Conservation (phyloP, 2,797 vertebrate species). For the Enteromius treurensis region DNA sequence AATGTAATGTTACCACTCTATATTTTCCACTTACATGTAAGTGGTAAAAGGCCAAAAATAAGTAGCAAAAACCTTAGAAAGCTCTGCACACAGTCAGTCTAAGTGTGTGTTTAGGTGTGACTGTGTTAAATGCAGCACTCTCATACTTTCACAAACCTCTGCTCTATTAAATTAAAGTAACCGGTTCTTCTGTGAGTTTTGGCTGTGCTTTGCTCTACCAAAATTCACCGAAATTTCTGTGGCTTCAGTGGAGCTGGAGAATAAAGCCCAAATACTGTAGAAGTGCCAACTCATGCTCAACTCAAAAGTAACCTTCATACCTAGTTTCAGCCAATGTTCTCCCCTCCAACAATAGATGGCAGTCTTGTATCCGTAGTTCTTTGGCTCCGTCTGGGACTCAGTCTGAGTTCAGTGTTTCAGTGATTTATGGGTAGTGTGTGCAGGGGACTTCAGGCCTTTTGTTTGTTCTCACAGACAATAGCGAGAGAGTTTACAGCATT, state of each 20-base stretch:
- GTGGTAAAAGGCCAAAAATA: neutral
- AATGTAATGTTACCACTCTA: neutral
- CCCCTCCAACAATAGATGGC: constrained; percentile 51
- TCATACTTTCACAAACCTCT: neutral
- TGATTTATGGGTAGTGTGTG: constrained; percentile 66
- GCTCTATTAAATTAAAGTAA: constrained; percentile 5
- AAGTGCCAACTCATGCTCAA: constrained; percentile 34
- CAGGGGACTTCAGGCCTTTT: constrained; percentile 36
- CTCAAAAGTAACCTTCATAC: constrained; percentile 36
- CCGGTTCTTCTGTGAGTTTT: neutral
- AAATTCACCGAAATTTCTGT: constrained; percentile 6
- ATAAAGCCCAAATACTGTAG: constrained; percentile 15
- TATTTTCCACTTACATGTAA: neutral
- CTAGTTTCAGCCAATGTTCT: constrained; percentile 22
- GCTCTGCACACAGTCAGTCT: neutral
- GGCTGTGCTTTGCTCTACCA: constrained; percentile 25
- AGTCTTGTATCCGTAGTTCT: constrained; percentile 50
- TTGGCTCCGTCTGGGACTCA: neutral
- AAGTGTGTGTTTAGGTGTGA: neutral
- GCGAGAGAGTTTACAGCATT: constrained; percentile 60
- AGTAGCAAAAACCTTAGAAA: neutral
- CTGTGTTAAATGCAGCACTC: constrained; percentile 3
- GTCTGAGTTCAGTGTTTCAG: constrained; percentile 62
- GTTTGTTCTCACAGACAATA: constrained; percentile 48
- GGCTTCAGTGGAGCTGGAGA: neutral